Base-by-base conservation (phyloP, 2,113 vertebrate genomes). In the Setophaga petechia region DNA sequence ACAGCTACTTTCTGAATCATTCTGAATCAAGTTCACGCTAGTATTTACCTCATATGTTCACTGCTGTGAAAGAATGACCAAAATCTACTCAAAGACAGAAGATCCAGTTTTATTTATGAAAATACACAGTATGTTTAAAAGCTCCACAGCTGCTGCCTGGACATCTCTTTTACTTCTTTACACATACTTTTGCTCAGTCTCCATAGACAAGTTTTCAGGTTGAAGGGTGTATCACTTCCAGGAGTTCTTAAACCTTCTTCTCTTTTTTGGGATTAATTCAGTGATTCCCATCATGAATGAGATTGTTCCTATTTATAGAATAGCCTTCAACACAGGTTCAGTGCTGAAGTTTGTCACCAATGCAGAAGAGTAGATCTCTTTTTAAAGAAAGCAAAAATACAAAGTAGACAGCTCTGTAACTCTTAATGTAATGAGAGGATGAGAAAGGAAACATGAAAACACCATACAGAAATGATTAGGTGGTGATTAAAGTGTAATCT, bases 401-500 rank as follows among this genome's bases (percentile, higher is more conserved):
- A 18, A 69, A 83, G 61, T 80, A 92, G 84, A 52, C 37, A 91
- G n/a, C 21, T 92, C 8, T 65, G 44, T 89, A 87, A 65, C 44
- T 79, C 47, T 51, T 75, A 68, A 28, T 37, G 49, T 84, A 84
- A 68, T 49, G 84, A 92, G 77, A 87, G 25, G 31, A 75, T 89
- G 94, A 91, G 86, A 79, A 84, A 72, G 15, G 15, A 72, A 89
- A 65, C 49, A 49, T 41, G 79, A 74, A 74, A 93, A 74, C 62
- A 72, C 76, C 39, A 33, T 41, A 24, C 27, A 68, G 41, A 75
- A 89, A 33, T 79, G 61, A 82, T 49, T 87, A 74, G 47, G 14
- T 89, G n/a, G 54, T 94, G 74, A 65, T 89, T 91, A 78, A 89
- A 92, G 33, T 66, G 62, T 92, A 75, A 84, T 89, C 49, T 94